Percentiles rank a stretch among this genome's conserved stretches.
Evolutionary conservation across 2,888 invertebrate species (phyloP).

Genomic region (Volucella zonaria): DNA sequence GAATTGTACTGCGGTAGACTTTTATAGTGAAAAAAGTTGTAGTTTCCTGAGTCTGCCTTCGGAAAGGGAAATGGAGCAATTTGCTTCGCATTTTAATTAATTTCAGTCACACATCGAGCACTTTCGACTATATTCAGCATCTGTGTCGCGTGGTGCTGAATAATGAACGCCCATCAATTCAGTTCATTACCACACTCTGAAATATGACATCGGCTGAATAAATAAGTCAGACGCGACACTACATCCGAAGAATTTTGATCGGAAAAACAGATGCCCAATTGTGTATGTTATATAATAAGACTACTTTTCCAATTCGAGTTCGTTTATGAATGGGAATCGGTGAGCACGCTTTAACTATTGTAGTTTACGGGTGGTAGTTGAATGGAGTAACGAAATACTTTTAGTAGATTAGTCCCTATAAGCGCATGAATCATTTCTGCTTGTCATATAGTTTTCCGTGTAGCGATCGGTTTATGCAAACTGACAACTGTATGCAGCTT

Average conservation of each 20-base stretch:
- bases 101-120: conserved; percentile 66
- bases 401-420: neutral
- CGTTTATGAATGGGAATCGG: conserved; percentile 21
- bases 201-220: conserved; percentile 48
- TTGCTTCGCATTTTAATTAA: conserved; percentile 47
- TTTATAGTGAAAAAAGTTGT: conserved; percentile 59
- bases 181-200: conserved; percentile 55
- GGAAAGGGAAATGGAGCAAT: conserved; percentile 51
- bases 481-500: too few relatives aligned
- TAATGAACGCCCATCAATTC: conserved; percentile 50
- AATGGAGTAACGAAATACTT: conserved; percentile 8
- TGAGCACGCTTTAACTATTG: conserved; percentile 17
- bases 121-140: conserved; percentile 63
- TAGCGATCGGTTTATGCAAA: too few relatives aligned
- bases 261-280: conserved; percentile 14
- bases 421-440: conserved; percentile 1
- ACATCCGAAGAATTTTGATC: conserved; percentile 4
- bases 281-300: conserved; percentile 43
- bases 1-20: conserved; percentile 28
- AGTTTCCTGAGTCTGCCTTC: conserved; percentile 31
- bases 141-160: conserved; percentile 44
- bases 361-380: neutral
- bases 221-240: conserved; percentile 29
- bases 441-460: too few relatives aligned
- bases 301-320: conserved; percentile 11